A percentile compares a stretch with the other conserved stretches of the same genome.
phyloP scores from a whole-genome alignment of 35 echinoderm and acorn worm species.

The Ophiothrix spiculata region DNA sequence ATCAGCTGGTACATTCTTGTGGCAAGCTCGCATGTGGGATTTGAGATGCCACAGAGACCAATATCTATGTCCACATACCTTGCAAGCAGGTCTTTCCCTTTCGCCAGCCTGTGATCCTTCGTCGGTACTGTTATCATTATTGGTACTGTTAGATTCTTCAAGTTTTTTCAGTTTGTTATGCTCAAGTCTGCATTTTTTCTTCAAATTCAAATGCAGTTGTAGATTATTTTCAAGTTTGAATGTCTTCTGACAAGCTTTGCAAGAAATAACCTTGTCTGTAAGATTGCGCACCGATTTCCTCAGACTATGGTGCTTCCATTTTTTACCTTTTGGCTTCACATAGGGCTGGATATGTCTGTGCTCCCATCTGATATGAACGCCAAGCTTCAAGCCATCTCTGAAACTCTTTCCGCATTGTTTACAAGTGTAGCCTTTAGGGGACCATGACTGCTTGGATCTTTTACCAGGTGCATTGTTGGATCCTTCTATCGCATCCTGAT shows the following conservation, averaged over 20 bases:
- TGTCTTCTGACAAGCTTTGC: not conserved
- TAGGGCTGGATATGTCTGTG: not conserved
- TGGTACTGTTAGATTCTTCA: not conserved
- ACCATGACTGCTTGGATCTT: not conserved
- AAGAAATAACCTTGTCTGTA: not conserved
- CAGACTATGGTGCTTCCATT: not conserved
- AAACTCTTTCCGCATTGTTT: not conserved
- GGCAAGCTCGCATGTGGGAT: not conserved
- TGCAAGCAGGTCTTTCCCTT: not conserved
- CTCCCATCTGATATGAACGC: not conserved
- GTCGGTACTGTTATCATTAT: not conserved
- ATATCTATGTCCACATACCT: not conserved
- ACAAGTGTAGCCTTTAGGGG: not conserved
- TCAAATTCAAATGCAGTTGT: not conserved
- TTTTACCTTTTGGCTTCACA: not conserved
- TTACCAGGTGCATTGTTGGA: not conserved
- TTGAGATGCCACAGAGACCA: not conserved
- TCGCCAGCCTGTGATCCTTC: not conserved
- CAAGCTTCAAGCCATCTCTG: not conserved
- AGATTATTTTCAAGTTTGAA: constrained; percentile 1
- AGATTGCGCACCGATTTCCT: not conserved
- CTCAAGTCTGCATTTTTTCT: not conserved
- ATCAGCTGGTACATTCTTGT: not conserved
- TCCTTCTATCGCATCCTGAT: not conserved
- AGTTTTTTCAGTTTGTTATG: not conserved